phyloP scores from a whole-genome alignment of 2,888 invertebrate genomes.

The Horisme vitalbata region DNA sequence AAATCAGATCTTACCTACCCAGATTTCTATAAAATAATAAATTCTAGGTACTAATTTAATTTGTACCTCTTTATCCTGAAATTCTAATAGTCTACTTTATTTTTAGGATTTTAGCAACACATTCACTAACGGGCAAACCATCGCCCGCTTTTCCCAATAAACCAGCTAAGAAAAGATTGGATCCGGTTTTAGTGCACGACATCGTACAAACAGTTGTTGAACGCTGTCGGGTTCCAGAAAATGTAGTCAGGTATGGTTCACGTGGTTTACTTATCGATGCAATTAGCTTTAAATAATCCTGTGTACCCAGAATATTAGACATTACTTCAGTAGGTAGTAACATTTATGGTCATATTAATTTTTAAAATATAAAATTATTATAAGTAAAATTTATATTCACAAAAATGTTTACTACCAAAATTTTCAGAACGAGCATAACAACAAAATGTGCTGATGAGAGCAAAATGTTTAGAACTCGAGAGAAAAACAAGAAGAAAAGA shows the following conservation, averaged over 20 bases:
- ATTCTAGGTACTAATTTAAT: no score
- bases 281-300: neutral
- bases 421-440: slow-evolving; percentile 79
- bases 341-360: no score
- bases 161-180: slow-evolving; percentile 64
- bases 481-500: slow-evolving; percentile 44
- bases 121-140: slow-evolving; percentile 81
- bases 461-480: slow-evolving; percentile 75
- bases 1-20: no score
- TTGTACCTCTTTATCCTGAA: no score
- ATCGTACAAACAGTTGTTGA: slow-evolving; percentile 76
- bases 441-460: slow-evolving; percentile 85
- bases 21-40: no score
- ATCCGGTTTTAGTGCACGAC: slow-evolving; percentile 73
- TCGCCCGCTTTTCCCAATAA: slow-evolving; percentile 76
- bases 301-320: neutral
- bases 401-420: no score
- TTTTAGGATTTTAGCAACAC: slow-evolving; percentile 76
- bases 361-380: no score
- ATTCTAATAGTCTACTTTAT: no score
- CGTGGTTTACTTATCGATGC: no score
- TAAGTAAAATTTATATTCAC: no score
- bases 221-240: slow-evolving; percentile 55
- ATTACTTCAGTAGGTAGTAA: no score
- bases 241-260: slow-evolving; percentile 49